Conservation (phyloP, 2,888 invertebrate species). For the Cosmorhoe ocellata region DNA sequence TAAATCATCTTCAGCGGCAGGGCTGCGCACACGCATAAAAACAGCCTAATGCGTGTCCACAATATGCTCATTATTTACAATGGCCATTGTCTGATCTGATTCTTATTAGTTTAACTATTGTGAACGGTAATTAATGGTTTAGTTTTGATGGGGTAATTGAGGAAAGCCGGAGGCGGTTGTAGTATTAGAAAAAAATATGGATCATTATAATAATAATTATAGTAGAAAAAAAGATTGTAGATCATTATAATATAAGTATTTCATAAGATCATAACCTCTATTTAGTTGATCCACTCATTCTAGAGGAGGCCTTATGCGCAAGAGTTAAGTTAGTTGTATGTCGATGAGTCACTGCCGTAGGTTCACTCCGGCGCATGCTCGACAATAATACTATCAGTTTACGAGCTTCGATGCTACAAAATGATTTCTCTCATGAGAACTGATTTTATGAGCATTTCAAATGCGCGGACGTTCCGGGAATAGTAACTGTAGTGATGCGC, state of each 20-base stretch:
- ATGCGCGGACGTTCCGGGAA: slow-evolving; percentile 22
- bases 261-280: too few relatives aligned
- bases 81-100: slow-evolving; percentile 23
- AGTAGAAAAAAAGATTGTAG: too few relatives aligned
- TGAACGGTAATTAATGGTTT: slow-evolving; percentile 16
- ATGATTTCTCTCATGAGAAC: slow-evolving; percentile 34
- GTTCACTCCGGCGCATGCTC: slow-evolving; percentile 5
- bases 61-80: slow-evolving; percentile 31
- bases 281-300: too few relatives aligned
- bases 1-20: too few relatives aligned
- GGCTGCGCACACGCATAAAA: slow-evolving; percentile 27
- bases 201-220: too few relatives aligned
- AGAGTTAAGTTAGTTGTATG: background rate
- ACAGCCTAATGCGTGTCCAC: slow-evolving; percentile 27
- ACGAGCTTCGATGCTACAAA: slow-evolving; percentile 26
- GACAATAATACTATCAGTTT: slow-evolving; percentile 32
- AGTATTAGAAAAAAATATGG: too few relatives aligned
- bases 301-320: too few relatives aligned
- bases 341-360: slow-evolving; percentile 3
- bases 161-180: background rate
- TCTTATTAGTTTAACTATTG: slow-evolving; percentile 14
- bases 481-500: slow-evolving; percentile 19
- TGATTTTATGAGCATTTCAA: slow-evolving; percentile 31
- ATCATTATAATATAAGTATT: too few relatives aligned
- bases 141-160: slow-evolving; percentile 9